A percentile compares a stretch with the other conserved stretches of the same genome.
Evolutionary conservation across 2,888 invertebrate genomes (phyloP).

Genomic region (Stramonita haemastoma): DNA sequence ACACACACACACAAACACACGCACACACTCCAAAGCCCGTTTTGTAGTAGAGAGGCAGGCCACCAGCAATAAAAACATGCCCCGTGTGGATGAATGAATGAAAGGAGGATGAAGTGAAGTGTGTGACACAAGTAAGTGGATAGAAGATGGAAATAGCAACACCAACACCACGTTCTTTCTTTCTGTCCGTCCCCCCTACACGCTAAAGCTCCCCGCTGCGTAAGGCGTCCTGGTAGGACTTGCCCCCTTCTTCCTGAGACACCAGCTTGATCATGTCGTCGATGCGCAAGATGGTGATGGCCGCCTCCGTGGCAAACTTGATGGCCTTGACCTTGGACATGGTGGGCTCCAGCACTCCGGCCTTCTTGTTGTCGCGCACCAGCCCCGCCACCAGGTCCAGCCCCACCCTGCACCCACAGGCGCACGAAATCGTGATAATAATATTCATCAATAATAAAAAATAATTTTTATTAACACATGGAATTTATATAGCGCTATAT

Average conservation of each 20-base stretch:
- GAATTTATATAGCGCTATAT: too few species aligned
- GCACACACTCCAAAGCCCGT: too few species aligned
- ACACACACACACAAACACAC: too few species aligned
- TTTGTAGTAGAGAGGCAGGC: too few species aligned
- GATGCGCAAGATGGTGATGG: conserved; percentile 98
- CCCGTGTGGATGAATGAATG: too few species aligned
- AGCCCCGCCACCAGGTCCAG: conserved; percentile 92
- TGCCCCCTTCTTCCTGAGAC: conserved; percentile 69
- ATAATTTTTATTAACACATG: too few species aligned
- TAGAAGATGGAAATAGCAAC: not conserved
- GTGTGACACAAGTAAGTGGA: not conserved
- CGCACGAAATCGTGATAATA: too few species aligned
- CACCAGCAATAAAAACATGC: too few species aligned
- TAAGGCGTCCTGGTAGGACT: conserved; percentile 68
- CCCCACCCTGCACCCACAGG: conserved; percentile 86
- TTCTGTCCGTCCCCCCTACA: too few species aligned
- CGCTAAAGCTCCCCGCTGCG: conserved; percentile 62
- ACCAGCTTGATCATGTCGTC: conserved; percentile 99
- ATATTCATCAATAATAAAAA: too few species aligned
- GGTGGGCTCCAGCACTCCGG: conserved; percentile 97
- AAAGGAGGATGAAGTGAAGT: too few species aligned
- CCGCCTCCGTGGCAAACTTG: conserved; percentile 99
- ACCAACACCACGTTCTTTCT: not conserved
- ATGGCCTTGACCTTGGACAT: conserved; percentile 98
- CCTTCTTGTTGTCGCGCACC: conserved; percentile 94